Evolutionary conservation across 2,113 vertebrate species (phyloP).

Genomic region (Tachysurus fulvidraco): DNA sequence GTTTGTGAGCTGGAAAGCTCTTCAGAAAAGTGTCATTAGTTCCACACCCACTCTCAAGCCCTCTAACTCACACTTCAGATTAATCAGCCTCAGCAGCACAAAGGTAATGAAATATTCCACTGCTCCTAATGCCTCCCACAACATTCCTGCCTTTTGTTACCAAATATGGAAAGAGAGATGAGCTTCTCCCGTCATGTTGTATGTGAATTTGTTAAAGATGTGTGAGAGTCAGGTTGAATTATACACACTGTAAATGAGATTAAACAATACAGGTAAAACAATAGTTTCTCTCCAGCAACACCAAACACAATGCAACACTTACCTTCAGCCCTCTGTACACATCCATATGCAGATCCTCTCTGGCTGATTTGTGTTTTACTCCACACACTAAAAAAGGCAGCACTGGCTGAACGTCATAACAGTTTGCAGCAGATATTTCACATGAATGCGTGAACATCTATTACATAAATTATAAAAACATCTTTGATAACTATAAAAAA

Average conservation of each 20-base stretch:
- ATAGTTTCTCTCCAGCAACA: conserved; percentile 12
- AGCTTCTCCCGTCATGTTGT: conserved; percentile 19
- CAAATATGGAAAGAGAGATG: conserved; percentile 51
- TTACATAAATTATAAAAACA: conserved; percentile 40
- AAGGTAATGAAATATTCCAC: conserved; percentile 68
- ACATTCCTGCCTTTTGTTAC: conserved; percentile 51
- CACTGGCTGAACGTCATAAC: conserved; percentile 49
- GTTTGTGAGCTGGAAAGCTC: conserved; percentile 44
- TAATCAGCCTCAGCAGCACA: conserved; percentile 71
- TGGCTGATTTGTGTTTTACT: conserved; percentile 47
- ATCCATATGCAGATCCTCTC: conserved; percentile 51
- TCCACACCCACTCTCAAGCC: conserved; percentile 56
- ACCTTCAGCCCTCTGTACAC: neutral
- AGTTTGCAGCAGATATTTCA: conserved; percentile 33
- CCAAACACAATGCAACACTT: conserved; percentile 35
- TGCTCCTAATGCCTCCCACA: conserved; percentile 60
- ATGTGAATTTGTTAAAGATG: conserved; percentile 42
- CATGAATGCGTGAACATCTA: neutral
- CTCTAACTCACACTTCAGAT: conserved; percentile 72
- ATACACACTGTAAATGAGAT: conserved; percentile 15
- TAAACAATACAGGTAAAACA: conserved; percentile 10
- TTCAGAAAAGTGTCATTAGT: conserved; percentile 47
- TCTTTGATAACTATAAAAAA: conserved; percentile 33
- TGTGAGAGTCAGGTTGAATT: conserved; percentile 27
- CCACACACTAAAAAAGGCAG: conserved; percentile 42